Percentiles rank a stretch among this genome's conserved stretches.
phyloP scores from a whole-genome alignment of 2,888 invertebrate species.

The Megastigmus dorsalis region DNA sequence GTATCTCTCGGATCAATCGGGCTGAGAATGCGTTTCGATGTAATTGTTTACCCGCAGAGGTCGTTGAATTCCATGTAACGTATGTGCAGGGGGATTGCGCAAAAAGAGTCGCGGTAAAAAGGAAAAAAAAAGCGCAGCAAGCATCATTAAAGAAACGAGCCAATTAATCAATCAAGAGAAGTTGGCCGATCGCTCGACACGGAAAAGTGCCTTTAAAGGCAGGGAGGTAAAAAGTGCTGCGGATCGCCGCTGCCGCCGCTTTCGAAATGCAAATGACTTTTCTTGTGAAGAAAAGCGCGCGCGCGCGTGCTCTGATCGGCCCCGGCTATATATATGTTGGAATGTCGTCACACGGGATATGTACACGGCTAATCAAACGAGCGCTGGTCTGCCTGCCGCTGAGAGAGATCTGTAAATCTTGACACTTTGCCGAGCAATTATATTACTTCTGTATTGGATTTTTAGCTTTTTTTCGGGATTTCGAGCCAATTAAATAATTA shows the following conservation, averaged over 20 bases:
- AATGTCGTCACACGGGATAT: constrained; percentile 46
- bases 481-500: too few relatives aligned
- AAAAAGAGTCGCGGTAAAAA: constrained; percentile 1
- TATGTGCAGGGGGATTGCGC: constrained; percentile 16
- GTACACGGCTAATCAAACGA: constrained; percentile 27
- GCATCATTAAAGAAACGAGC: constrained; percentile 37
- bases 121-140: constrained; percentile 9
- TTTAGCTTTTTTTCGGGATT: background rate
- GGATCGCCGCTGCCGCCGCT: constrained; percentile 7
- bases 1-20: too few relatives aligned
- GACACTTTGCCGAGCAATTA: constrained; percentile 36
- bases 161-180: constrained; percentile 54
- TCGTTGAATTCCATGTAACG: constrained; percentile 30
- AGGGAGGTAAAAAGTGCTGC: constrained; percentile 18
- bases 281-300: constrained; percentile 19
- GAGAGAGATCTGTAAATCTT: constrained; percentile 7
- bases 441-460: background rate
- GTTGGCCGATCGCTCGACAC: constrained; percentile 9
- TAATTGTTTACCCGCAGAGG: constrained; percentile 40
- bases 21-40: too few relatives aligned
- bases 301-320: too few relatives aligned
- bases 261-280: constrained; percentile 51
- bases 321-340: too few relatives aligned
- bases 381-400: too few relatives aligned
- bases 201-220: constrained; percentile 34